These are phyloP conservation scores for Papilio machaon DNA, from an alignment of 1,140 invertebrate genomes.

Conservation along the genomic window DNA sequence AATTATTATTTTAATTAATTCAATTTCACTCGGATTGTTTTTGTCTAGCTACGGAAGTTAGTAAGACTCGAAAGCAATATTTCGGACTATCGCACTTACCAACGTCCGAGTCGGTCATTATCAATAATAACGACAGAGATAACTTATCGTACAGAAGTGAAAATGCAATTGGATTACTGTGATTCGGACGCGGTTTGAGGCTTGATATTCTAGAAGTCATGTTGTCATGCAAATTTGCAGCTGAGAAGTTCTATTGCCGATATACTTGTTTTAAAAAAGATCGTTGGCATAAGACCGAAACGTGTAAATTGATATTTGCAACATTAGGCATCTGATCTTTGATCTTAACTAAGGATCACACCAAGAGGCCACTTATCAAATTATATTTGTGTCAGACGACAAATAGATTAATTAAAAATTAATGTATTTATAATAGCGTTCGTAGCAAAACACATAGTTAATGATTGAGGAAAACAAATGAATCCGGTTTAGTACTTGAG, in stretches of 20 bases:
- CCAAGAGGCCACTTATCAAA: conserved; percentile 37
- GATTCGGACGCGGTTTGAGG: not conserved
- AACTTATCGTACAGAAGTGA: conserved; percentile 34
- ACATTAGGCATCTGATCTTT: not conserved
- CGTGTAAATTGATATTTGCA: too few relatives aligned
- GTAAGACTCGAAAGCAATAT: not conserved
- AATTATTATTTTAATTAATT: too few relatives aligned
- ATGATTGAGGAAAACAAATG: conserved; percentile 58
- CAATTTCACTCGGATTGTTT: too few relatives aligned
- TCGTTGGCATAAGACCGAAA: not conserved
- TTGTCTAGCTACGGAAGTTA: not conserved
- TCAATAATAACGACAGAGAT: not conserved
- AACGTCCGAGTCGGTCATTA: not conserved
- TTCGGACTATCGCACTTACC: not conserved
- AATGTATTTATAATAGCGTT: conserved; percentile 56
- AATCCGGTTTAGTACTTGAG: conserved; percentile 33
- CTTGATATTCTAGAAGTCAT: not conserved
- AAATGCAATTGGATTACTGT: not conserved
- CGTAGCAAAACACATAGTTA: conserved; percentile 40
- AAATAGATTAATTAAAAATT: conserved; percentile 54
- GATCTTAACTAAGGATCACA: conserved; percentile 2
- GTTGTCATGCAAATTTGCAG: not conserved
- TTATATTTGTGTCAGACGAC: conserved; percentile 38
- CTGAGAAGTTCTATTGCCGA: not conserved
- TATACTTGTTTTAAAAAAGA: not conserved